Base-by-base conservation (phyloP, 2,113 vertebrate species). In the Cyanoderma ruficeps region DNA sequence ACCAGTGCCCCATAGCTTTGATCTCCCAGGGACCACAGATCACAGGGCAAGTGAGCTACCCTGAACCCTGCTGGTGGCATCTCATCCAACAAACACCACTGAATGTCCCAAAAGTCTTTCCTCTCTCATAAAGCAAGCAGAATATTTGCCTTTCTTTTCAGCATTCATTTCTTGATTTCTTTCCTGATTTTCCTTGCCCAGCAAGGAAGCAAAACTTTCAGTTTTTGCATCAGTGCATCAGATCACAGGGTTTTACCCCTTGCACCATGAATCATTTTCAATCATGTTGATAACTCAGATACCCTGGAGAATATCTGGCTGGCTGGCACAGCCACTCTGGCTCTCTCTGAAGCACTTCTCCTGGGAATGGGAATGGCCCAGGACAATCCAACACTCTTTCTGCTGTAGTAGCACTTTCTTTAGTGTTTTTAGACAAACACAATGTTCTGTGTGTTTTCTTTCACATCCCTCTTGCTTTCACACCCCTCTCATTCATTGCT, bases 161-260 rank as follows among this genome's bases (percentile, higher is more conserved):
- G 15, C 23, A 35, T 92, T 65, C 59, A 28, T 75, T 67, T 59
- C 14, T n/a, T 15, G 22, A 5, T 33, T 83, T 77, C 50, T 69
- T 72, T 63, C 72, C 44, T 11, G n/a, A 41, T 52, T 83, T 77
- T 64, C 41, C 24, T 60, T 49, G 24, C 16, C 11, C 21, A 44
- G 19, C 18, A 77, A 70, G 33, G 44, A 80, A 83, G 20, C 6
- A 37, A 80, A 83, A 56, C 10, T 35, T 19, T 28, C 15, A 39
- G 7, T 19, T 69, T 87, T 57, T 2, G 0, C 15, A 69, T 24
- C n/a, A 22, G 6, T 1, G 3, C 30, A 15, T 42, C 1, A 3
- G 30, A 22, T 28, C 33, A 7, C 25, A 50, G 39, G 9, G 21
- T 31, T 89, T 93, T 72, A 20, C 14, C 46, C n/a, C 14, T 64